Conservation (phyloP, 2,113 vertebrate species). For the Lynx canadensis region DNA sequence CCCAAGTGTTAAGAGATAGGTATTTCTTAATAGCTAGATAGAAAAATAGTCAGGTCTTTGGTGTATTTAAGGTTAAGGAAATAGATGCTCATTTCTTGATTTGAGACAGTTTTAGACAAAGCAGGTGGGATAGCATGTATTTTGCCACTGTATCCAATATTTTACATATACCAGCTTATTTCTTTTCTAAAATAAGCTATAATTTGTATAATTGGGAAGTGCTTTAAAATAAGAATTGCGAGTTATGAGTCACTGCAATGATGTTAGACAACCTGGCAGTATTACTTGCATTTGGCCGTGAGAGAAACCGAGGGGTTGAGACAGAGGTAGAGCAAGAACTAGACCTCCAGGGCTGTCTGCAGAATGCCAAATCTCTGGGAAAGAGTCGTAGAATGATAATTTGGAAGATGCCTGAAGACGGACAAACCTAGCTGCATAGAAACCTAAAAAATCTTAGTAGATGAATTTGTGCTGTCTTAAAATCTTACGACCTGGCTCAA, state of each 20-base stretch:
- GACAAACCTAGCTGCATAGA: neutral
- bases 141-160: constrained; percentile 26
- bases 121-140: neutral
- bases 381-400: neutral
- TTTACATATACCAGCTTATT: constrained; percentile 33
- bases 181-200: constrained; percentile 45
- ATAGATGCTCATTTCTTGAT: neutral
- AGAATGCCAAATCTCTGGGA: neutral
- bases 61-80: neutral
- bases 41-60: neutral
- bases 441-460: neutral
- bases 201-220: constrained; percentile 47
- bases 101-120: constrained; percentile 42
- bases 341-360: neutral
- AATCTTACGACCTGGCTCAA: neutral
- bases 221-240: constrained; percentile 49
- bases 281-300: neutral
- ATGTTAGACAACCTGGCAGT: neutral
- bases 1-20: neutral
- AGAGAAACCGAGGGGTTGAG: neutral
- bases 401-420: neutral
- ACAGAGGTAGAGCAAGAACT: neutral
- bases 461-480: neutral
- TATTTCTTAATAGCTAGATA: neutral
- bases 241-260: neutral